Percentiles rank a stretch among this genome's conserved stretches.
phyloP scores from a whole-genome alignment of 2,888 invertebrate genomes.

The Drosophila neotestacea region DNA sequence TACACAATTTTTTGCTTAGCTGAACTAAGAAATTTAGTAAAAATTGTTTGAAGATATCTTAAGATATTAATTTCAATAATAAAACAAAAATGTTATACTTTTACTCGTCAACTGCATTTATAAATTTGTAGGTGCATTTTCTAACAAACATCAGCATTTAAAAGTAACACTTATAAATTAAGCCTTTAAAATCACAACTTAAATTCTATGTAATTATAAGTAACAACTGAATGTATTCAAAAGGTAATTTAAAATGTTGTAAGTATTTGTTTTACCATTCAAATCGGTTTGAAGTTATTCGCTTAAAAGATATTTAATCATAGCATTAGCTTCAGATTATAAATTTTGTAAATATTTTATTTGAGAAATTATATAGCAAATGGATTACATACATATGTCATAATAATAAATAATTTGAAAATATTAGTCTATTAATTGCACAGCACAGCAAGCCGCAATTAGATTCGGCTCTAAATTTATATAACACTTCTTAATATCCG shows the following conservation, averaged over 20 bases:
- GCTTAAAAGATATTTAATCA: background rate
- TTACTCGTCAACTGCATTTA: background rate
- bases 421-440: conserved; percentile 4
- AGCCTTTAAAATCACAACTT: too few species aligned
- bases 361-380: background rate
- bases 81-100: too few species aligned
- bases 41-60: background rate
- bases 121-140: background rate
- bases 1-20: conserved; percentile 1
- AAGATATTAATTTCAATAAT: background rate
- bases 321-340: too few species aligned
- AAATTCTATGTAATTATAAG: too few species aligned
- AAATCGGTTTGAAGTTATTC: too few species aligned
- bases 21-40: background rate
- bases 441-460: background rate
- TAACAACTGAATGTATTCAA: too few species aligned
- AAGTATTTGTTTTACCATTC: too few species aligned
- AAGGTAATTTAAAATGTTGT: too few species aligned
- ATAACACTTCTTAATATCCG: background rate
- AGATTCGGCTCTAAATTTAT: background rate
- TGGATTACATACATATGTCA: background rate
- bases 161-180: too few species aligned
- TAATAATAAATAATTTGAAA: conserved; percentile 7
- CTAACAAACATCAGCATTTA: too few species aligned
- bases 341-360: too few species aligned